Evolutionary conservation across 1,140 invertebrate genomes (phyloP), one percentile per base, ranked within the genome.

Genomic region (Pteromalus puparum): DNA sequence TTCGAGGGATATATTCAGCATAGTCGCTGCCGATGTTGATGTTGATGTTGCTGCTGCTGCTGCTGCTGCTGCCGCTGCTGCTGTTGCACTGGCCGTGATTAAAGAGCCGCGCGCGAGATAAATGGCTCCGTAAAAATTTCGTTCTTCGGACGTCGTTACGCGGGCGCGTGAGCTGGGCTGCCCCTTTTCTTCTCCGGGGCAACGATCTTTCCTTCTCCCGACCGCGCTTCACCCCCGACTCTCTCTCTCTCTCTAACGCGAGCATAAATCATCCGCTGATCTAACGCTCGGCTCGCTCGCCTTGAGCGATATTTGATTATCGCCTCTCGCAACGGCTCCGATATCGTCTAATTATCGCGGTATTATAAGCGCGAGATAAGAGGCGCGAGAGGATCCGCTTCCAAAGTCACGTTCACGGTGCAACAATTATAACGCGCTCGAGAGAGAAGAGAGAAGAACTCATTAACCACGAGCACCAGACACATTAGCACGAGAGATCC

Each of bases 51-150:
- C 30, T 30, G 4, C 72, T 72, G 13, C 24, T 70, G 24, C 68
- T 15, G 26, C 68, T 13, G n/a, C 30, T 28, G 68, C 21, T 70
- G 72, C 72, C 5, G 70, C 30, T 30, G 4, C 72, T 72, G 13
- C 24, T 70, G 24, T 26, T 28, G 26, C 28, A 10, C 24, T 28
- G 67, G 3, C 30, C 72, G 81, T 81, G 83, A 89, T 87, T 86
- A 86, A 87, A 82, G 65, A 87, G 72, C 78, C 77, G 42, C 70
- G 82, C 12, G 70, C 53, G 81, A 87, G 86, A 88, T 86, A 88
- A 88, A 88, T 68, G 87, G 79, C 68, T 73, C 74, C 81, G 81
- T 73, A 83, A 86, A 75, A 88, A 87, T 86, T 88, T 89, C 73
- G 48, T 82, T 88, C 74, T 85, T 86, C 38, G 53, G 21, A 76